These are phyloP conservation scores for Chironomus riparius DNA, from an alignment of 2,888 invertebrate species.

Conservation along the genomic window DNA sequence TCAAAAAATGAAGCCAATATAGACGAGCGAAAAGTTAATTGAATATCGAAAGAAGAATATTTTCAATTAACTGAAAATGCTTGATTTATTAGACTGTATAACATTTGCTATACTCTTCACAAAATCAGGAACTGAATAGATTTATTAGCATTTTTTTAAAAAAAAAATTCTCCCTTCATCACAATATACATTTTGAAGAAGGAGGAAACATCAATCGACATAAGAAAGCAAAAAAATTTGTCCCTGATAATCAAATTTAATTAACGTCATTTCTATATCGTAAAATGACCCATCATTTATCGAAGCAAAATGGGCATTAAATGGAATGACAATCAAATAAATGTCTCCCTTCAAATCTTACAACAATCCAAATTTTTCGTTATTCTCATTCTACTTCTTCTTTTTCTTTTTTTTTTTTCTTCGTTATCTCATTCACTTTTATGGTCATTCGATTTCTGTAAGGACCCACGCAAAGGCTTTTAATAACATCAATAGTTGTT, in stretches of 20 bases:
- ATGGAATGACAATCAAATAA: constrained; percentile 12
- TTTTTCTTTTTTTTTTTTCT: neutral
- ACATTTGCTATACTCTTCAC: neutral
- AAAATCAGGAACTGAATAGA: neutral
- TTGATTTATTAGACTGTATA: neutral
- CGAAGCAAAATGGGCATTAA: constrained; percentile 7
- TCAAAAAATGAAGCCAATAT: neutral
- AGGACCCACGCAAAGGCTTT: neutral
- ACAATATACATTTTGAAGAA: neutral
- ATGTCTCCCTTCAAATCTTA: neutral
- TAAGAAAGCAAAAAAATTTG: neutral
- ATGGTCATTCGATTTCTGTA: neutral
- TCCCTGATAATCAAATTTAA: constrained; percentile 21
- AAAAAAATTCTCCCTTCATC: neutral
- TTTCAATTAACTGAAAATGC: constrained; percentile 14
- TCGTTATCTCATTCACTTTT: neutral
- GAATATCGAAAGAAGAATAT: constrained; percentile 12
- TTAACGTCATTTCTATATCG: constrained; percentile 17
- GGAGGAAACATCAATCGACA: neutral
- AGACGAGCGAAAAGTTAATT: neutral
- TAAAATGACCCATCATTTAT: neutral
- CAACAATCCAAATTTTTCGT: neutral
- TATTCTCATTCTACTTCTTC: too few relatives aligned
- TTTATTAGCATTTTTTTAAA: neutral
- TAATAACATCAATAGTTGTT: neutral